Base-by-base conservation (phyloP, 1,140 invertebrate genomes). In the Mercenaria mercenaria region DNA sequence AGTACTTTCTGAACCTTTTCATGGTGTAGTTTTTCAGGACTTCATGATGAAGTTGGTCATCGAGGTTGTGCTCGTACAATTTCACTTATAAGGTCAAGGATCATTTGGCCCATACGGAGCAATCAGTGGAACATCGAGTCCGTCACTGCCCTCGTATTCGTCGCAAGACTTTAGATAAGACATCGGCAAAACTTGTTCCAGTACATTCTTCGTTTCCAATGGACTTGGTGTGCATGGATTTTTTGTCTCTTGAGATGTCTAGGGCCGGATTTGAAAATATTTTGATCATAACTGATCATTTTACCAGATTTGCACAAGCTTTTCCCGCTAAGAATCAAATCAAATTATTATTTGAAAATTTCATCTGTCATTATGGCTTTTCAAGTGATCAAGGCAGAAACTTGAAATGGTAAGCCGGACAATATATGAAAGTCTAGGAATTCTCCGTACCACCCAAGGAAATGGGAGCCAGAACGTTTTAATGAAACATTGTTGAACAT, bases 311-410 rank as follows among this genome's bases (percentile, higher is more conserved):
- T n/a, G n/a, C n/a, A n/a, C n/a, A n/a, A n/a, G 11, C 64, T 89
- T 11, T 81, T 79, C 50, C 93, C 52, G 89, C 69, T 0, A 76
- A 69, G 23, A 91, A 91, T 50, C 72, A 89, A 32, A 59, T 50
- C 26, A 74, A 88, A 77, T 34, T 79, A 29, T 23, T 93, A n/a
- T 87, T 88, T 56, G 85, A 82, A 8, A 59, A 47, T 23, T 86
- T 59, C n/a, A 72, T 90, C n/a, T n/a, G 82, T 23, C 80, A 86
- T 41, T 91, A 86, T 84, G 77, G 81, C 4, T 82, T 69, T 15
- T 50, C 52, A 56, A 56, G 52, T 56, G 95, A 96, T 90, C 94
- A 96, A 81, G 96, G 95, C 37, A 37, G 72, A 15, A 86, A 93
- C 92, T 93, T 77, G 82, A 91, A 69, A 61, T 47, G 74, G 92